phyloP scores from a whole-genome alignment of 1,140 invertebrate genomes.

The Lepidotrigona ventralis region DNA sequence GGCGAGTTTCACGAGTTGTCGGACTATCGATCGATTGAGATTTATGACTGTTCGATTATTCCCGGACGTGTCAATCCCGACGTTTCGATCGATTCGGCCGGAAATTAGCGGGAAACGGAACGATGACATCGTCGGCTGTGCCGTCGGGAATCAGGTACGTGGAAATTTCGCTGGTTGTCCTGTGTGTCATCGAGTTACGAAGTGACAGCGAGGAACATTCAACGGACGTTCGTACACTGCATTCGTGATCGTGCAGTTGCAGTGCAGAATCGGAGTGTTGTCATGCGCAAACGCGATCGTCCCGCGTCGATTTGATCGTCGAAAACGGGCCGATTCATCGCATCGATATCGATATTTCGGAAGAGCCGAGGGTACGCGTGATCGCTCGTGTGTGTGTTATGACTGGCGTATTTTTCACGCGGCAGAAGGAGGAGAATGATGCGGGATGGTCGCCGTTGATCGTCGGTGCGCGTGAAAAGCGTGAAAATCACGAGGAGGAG shows the following conservation, averaged over 20 bases:
- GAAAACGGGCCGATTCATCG: background rate
- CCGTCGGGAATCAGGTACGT: no score
- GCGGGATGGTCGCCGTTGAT: constrained; percentile 67
- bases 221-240: background rate
- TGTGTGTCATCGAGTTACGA: background rate
- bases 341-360: background rate
- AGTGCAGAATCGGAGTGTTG: background rate
- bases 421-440: constrained; percentile 64
- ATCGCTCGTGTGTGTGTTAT: constrained; percentile 63
- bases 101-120: background rate
- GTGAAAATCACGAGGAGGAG: constrained; percentile 30
- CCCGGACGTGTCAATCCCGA: background rate
- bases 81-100: background rate
- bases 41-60: no score
- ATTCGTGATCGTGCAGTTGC: background rate
- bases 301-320: background rate
- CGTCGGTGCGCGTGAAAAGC: constrained; percentile 48
- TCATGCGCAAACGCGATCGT: background rate
- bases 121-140: constrained; percentile 1
- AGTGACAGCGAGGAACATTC: background rate
- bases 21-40: background rate
- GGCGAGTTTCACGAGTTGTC: no score
- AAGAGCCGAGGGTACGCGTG: background rate
- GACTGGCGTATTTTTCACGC: constrained; percentile 65
- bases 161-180: background rate